phyloP scores from a whole-genome alignment of 2,113 vertebrate genomes.

The Arvicanthis niloticus region DNA sequence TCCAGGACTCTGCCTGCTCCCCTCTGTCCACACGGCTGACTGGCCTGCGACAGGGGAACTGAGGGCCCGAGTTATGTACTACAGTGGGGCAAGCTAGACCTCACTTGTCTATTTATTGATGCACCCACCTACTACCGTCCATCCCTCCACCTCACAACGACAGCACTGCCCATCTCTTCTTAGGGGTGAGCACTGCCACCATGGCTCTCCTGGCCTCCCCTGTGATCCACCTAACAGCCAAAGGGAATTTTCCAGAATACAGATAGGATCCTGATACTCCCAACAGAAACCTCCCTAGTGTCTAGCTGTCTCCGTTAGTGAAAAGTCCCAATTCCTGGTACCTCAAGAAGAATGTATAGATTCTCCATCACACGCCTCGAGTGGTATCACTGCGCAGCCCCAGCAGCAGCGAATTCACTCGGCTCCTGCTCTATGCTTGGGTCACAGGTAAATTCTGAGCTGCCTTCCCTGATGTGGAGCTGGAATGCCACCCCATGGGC shows the following conservation, averaged over 20 bases:
- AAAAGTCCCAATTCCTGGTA: background rate
- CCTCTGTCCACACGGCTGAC: background rate
- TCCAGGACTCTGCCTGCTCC: background rate
- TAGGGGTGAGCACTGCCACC: background rate
- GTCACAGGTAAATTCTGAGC: background rate
- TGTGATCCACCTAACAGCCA: background rate
- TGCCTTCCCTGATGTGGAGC: background rate
- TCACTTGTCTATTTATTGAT: background rate
- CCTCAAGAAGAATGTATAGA: background rate
- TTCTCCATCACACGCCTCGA: accelerated
- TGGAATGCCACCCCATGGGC: background rate
- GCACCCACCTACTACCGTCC: accelerated
- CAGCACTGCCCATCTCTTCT: background rate
- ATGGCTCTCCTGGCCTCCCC: background rate
- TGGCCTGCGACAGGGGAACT: background rate
- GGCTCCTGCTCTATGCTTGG: background rate
- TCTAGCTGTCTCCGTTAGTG: background rate
- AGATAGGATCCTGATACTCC: background rate
- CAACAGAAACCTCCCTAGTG: background rate
- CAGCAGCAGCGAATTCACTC: background rate
- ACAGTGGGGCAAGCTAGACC: background rate
- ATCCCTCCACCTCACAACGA: background rate
- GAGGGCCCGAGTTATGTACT: background rate
- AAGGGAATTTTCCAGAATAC: background rate
- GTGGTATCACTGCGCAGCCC: accelerated